Conservation (phyloP, 2,113 vertebrate genomes). For the Plecotus auritus region DNA sequence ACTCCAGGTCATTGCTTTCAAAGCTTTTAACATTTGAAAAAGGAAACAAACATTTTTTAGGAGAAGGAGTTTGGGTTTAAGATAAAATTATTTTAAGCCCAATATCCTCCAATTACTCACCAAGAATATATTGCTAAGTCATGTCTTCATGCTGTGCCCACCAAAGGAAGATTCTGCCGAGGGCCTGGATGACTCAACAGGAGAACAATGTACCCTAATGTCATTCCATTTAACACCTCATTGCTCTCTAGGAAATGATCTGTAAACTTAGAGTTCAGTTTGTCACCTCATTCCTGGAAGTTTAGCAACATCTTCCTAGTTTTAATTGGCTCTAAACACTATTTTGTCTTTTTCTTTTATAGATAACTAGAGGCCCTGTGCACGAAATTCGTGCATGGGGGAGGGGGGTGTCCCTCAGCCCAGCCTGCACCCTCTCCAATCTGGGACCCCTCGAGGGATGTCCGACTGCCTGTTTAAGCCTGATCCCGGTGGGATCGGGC, state of each 20-base stretch:
- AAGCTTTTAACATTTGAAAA: conserved; percentile 10
- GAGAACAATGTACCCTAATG: neutral
- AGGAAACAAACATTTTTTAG: neutral
- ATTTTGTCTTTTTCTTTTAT: neutral
- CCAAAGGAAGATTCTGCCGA: neutral
- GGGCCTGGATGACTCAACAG: neutral
- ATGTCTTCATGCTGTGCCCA: neutral
- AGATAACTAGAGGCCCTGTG: neutral
- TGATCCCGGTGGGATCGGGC: no score
- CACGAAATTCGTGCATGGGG: no score
- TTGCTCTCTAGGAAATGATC: conserved; percentile 38
- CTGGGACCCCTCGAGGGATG: no score
- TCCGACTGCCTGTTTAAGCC: no score
- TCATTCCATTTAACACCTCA: conserved; percentile 27
- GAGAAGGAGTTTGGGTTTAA: neutral
- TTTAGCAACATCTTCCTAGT: conserved; percentile 17
- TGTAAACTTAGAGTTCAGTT: conserved; percentile 46
- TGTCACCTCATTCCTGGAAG: conserved; percentile 51
- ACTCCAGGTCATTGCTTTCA: neutral
- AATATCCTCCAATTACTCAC: neutral
- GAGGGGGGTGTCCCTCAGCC: no score
- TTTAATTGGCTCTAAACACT: neutral
- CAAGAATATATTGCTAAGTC: neutral
- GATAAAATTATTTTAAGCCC: neutral
- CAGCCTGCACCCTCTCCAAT: no score